Evolutionary conservation across 2,797 vertebrate genomes (phyloP), one percentile per base, ranked within the genome.

Genomic region (Molothrus aeneus): DNA sequence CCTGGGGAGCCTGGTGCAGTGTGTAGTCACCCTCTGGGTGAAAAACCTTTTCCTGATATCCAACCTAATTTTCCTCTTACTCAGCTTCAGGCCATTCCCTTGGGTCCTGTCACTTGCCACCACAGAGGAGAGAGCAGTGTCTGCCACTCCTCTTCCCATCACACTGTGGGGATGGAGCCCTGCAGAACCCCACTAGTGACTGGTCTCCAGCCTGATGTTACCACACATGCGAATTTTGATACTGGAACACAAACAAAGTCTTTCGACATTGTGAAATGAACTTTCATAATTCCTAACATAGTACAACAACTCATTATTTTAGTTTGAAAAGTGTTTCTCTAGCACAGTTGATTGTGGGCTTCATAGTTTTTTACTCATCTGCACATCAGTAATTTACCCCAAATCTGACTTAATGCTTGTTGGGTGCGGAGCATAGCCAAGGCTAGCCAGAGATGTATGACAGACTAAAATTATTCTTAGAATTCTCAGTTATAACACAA

Each of bases 81-180:
- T 42, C 40, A 36, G 19, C 28, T 15, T 50, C 19, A 29, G 17
- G 28, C 32, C 13, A 17, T 69, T 38, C 21, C 24, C 50, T 38
- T 2, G 4, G 17, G 8, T 50, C 11, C 43, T 57, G 29, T 43
- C 28, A 13, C 32, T 42, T 22, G 34, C 29, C n/a, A 31, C 4
- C 22, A 38, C 13, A 50, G 36, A 50, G 57, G 17, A 38, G 56
- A 43, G 28, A 50, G 21, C 18, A 48, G 36, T 29, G 28, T 4
- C 36, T 36, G 11, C 42, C 6, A 4, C 9, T 56, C 36, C 14
- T 43, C 24, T 57, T 82, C 36, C 28, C 20, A 3, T 51, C 38
- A 7, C 0, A 0, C 15, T 36, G 5, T 50, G 28, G 38, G 22
- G 32, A 59, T 51, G 32, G 54, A 53, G 22, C 28, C 53, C 8